Evolutionary conservation across 1,140 invertebrate genomes (phyloP).

Genomic region (Hypsibius dujardini): DNA sequence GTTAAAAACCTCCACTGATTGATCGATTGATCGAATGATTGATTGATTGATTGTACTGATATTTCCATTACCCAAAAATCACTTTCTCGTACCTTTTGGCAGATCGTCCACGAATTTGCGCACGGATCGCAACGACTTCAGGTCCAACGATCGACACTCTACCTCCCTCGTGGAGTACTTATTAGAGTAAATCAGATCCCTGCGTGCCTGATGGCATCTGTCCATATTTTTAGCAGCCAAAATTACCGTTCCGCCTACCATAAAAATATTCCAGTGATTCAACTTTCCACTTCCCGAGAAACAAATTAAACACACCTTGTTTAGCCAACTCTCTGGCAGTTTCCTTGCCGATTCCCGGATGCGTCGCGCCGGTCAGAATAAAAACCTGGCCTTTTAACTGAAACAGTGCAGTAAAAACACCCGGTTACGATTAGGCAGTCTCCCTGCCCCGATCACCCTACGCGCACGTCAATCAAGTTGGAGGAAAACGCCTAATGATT

Average conservation of each 20-base stretch:
- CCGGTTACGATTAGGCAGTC: not conserved
- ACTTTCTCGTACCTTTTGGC: constrained; percentile 9
- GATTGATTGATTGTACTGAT: not conserved
- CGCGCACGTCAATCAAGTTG: no score
- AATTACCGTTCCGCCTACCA: constrained; percentile 45
- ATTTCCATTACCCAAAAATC: not conserved
- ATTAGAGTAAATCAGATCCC: not conserved
- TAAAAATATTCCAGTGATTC: no score
- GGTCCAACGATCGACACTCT: not conserved
- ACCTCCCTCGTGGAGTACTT: not conserved
- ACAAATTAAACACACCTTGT: constrained; percentile 26
- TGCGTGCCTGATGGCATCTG: not conserved
- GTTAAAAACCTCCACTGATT: not conserved
- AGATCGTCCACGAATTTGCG: constrained; percentile 1
- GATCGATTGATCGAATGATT: not conserved
- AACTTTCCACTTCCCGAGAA: no score
- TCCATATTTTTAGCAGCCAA: constrained; percentile 49
- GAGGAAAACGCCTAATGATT: no score
- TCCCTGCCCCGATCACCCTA: no score
- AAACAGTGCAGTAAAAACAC: not conserved
- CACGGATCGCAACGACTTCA: constrained; percentile 2
- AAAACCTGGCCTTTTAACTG: constrained; percentile 46
- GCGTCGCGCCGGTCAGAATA: constrained; percentile 59
- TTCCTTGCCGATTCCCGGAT: constrained; percentile 70
- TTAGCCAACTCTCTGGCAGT: constrained; percentile 51